These are phyloP conservation scores for Parascotia fuliginaria DNA, from an alignment of 2,888 invertebrate genomes.

Conservation along the genomic window DNA sequence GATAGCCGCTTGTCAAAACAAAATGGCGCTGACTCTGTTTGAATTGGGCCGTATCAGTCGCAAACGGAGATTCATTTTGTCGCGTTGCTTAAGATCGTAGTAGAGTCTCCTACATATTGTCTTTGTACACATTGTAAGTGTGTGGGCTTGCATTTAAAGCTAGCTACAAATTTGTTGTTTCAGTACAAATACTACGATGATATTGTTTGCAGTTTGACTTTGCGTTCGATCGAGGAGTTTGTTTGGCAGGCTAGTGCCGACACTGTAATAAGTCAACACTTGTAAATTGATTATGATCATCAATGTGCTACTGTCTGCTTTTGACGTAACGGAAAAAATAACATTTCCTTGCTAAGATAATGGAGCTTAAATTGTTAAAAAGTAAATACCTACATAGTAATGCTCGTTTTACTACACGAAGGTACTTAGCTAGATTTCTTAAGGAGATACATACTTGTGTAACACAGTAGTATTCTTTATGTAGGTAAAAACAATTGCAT, in stretches of 20 bases:
- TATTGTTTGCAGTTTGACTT: conserved; percentile 84
- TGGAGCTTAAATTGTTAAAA: background rate
- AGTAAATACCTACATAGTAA: conserved; percentile 1
- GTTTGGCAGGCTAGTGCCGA: conserved; percentile 65
- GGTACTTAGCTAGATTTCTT: background rate
- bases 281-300: conserved; percentile 75
- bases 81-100: conserved; percentile 84
- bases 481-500: background rate
- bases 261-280: conserved; percentile 69
- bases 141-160: conserved; percentile 84
- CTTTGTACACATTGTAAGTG: conserved; percentile 82
- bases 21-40: conserved; percentile 85
- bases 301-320: conserved; percentile 47
- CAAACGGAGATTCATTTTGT: conserved; percentile 85
- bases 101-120: conserved; percentile 82
- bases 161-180: conserved; percentile 85
- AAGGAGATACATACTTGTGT: background rate
- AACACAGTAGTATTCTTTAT: background rate
- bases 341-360: conserved; percentile 1
- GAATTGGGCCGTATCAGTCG: conserved; percentile 86
- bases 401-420: background rate
- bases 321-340: conserved; percentile 7
- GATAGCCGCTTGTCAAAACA: conserved; percentile 84
- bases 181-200: conserved; percentile 84
- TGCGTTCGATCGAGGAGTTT: conserved; percentile 82